phyloP scores from a whole-genome alignment of 2,797 vertebrate genomes.

The Carcharodon carcharias region DNA sequence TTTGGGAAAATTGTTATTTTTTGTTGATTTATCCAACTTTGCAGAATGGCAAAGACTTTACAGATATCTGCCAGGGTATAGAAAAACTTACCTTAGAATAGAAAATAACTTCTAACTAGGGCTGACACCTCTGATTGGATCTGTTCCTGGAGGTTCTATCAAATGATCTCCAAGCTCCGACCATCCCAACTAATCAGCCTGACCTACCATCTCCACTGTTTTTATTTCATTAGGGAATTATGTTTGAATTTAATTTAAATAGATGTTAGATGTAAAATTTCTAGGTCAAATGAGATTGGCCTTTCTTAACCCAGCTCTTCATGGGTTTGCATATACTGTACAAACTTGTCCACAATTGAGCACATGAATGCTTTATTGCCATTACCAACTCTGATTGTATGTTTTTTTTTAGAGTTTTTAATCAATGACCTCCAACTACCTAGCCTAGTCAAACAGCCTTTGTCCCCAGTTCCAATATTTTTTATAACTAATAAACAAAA shows the following conservation, averaged over 20 bases:
- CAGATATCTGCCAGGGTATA: not conserved
- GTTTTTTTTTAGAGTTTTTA: not conserved
- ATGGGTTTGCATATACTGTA: not conserved
- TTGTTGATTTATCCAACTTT: not conserved
- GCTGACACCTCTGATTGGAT: not conserved
- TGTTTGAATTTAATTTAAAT: not conserved
- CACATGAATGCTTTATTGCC: not conserved
- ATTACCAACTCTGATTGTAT: not conserved
- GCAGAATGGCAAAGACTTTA: not conserved
- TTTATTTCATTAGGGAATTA: not conserved
- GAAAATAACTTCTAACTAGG: not conserved
- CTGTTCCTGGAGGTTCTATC: not conserved
- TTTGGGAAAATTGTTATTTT: not conserved
- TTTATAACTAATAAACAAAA: not conserved
- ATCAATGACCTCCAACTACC: not conserved
- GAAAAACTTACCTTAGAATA: not conserved
- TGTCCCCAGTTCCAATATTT: not conserved
- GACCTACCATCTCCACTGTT: not conserved
- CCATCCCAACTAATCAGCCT: not conserved
- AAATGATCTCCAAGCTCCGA: not conserved
- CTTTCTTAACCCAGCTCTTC: not conserved
- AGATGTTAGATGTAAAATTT: not conserved
- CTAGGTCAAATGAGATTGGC: not conserved
- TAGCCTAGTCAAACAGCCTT: not conserved
- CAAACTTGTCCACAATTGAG: not conserved